phyloP scores from a whole-genome alignment of 2,797 vertebrate species.

The Betta splendens region DNA sequence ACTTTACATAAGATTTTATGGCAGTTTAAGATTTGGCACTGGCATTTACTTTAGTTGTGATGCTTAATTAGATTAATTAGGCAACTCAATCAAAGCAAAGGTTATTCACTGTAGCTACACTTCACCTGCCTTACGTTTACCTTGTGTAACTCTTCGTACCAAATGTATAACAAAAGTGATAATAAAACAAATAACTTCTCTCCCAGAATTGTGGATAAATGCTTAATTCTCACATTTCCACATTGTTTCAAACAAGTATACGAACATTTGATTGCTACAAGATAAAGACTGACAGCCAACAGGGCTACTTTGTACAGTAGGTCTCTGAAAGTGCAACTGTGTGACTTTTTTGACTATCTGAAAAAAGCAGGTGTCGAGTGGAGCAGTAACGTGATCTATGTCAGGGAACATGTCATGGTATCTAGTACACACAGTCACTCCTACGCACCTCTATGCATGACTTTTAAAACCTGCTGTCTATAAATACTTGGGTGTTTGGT shows the following conservation, averaged over 20 bases:
- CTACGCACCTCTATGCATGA: slow-evolving; percentile 19
- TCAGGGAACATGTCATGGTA: slow-evolving; percentile 53
- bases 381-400: slow-evolving; percentile 56
- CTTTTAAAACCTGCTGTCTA: slow-evolving; percentile 47
- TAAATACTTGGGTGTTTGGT: slow-evolving; percentile 59
- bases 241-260: not conserved
- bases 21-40: no score
- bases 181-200: not conserved
- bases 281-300: slow-evolving; percentile 24
- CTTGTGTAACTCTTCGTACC: not conserved
- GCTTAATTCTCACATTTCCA: not conserved
- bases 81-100: no score
- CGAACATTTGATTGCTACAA: not conserved
- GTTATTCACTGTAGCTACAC: no score
- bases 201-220: not conserved
- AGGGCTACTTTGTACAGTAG: slow-evolving; percentile 47
- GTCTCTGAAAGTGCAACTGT: not conserved
- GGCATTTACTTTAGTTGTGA: no score
- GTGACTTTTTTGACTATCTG: slow-evolving; percentile 13
- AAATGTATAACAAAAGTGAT: not conserved
- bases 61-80: no score
- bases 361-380: slow-evolving; percentile 57
- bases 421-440: slow-evolving; percentile 42
- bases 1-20: no score
- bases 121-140: no score